Conservation (phyloP, 2,113 vertebrate species). For the Callipepla californica region DNA sequence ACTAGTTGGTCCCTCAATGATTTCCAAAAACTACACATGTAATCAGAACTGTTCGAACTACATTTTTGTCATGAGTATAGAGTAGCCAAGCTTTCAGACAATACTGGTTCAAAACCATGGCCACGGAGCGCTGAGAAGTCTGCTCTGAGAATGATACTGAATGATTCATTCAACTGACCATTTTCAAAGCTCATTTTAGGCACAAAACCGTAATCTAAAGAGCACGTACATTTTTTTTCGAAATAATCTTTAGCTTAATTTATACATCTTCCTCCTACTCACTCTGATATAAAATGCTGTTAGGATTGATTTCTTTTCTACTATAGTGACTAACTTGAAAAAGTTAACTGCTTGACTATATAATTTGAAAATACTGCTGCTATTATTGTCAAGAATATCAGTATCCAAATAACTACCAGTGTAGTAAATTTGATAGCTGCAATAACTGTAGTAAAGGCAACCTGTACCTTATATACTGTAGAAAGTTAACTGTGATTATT, state of each 20-base stretch:
- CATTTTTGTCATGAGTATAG: background rate
- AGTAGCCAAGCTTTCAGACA: background rate
- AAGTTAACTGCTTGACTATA: slow-evolving; percentile 14
- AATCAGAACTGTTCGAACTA: background rate
- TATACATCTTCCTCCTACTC: slow-evolving; percentile 42
- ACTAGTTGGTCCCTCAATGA: rapidly evolving
- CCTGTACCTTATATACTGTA: background rate
- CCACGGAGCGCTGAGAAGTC: background rate
- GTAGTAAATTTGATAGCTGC: background rate
- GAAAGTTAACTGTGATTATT: background rate
- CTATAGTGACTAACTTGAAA: background rate
- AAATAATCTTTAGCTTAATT: slow-evolving; percentile 43
- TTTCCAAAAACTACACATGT: background rate
- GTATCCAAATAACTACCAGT: background rate
- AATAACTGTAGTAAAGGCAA: background rate
- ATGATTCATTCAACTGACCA: background rate
- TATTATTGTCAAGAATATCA: background rate
- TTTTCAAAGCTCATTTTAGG: background rate
- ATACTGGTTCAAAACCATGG: background rate
- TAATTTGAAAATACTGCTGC: background rate
- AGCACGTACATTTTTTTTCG: slow-evolving; percentile 1
- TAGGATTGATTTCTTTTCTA: slow-evolving; percentile 45
- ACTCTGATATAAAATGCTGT: background rate
- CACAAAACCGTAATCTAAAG: slow-evolving; percentile 29
- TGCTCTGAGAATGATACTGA: background rate